Conservation (phyloP, 2,113 vertebrate species). For the Nycticorax nycticorax region DNA sequence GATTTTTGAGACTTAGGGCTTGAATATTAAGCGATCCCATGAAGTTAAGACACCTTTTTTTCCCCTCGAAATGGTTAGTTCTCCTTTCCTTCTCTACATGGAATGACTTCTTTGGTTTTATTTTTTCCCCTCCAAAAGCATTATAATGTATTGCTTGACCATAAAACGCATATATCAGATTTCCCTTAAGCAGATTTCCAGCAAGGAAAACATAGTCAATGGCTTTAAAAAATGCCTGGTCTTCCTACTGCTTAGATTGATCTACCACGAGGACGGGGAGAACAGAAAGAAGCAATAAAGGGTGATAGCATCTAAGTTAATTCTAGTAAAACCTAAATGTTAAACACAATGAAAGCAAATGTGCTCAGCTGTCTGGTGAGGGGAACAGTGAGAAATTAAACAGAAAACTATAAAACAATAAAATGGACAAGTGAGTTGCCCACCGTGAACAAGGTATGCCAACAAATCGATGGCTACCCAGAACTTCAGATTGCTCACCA, state of each 20-base stretch:
- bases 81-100: not conserved
- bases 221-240: not conserved
- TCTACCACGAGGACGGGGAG: not conserved
- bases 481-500: not conserved
- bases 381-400: not conserved
- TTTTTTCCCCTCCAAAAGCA: not conserved
- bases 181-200: not conserved
- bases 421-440: not conserved
- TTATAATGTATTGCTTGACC: not conserved
- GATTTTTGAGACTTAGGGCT: not conserved
- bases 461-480: not conserved
- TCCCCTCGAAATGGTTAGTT: not conserved
- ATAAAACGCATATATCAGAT: not conserved
- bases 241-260: not conserved
- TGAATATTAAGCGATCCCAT: not conserved
- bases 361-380: not conserved
- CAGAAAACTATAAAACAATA: not conserved
- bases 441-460: not conserved
- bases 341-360: not conserved
- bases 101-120: not conserved
- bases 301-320: not conserved
- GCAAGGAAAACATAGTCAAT: not conserved
- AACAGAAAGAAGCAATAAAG: not conserved
- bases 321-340: not conserved
- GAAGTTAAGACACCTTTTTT: not conserved